Percentiles rank a stretch among this genome's conserved stretches.
Evolutionary conservation across 2,113 vertebrate genomes (phyloP).

Genomic region (Galeopterus variegatus): DNA sequence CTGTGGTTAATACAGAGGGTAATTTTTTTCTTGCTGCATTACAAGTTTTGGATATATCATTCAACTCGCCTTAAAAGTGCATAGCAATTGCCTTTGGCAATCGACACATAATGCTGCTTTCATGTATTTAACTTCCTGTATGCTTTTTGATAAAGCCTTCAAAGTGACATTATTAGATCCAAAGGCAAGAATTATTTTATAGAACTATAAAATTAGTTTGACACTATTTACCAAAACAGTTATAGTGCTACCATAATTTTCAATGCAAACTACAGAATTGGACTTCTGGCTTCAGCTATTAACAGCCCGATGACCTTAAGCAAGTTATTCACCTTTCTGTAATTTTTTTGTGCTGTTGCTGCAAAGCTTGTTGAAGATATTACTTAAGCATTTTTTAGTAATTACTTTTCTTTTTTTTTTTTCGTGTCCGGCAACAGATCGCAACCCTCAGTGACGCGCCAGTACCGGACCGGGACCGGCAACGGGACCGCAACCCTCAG

Average conservation of each 20-base stretch:
- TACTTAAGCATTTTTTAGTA: neutral
- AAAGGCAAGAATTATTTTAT: slow-evolving; percentile 49
- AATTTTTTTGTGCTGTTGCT: slow-evolving; percentile 12
- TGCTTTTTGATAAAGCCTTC: slow-evolving; percentile 65
- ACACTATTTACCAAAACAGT: neutral
- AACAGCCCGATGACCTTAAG: neutral
- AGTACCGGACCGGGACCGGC: no score
- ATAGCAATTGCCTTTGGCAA: slow-evolving; percentile 60
- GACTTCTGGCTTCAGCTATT: neutral
- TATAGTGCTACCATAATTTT: slow-evolving; percentile 12
- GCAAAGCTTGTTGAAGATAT: slow-evolving; percentile 24
- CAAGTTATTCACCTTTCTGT: neutral
- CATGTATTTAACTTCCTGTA: slow-evolving; percentile 60
- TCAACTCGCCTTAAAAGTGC: slow-evolving; percentile 61
- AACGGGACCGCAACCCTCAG: no score
- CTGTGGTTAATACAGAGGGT: slow-evolving; percentile 63
- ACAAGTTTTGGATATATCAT: slow-evolving; percentile 73
- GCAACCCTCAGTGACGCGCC: no score
- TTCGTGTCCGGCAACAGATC: no score
- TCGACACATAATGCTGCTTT: slow-evolving; percentile 13
- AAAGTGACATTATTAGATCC: neutral
- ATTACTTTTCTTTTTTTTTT: slow-evolving; percentile 46
- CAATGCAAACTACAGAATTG: neutral
- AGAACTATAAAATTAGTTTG: neutral
- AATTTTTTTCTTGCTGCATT: slow-evolving; percentile 47